phyloP scores from a whole-genome alignment of 2,113 vertebrate species.

The Rhinoderma darwinii region DNA sequence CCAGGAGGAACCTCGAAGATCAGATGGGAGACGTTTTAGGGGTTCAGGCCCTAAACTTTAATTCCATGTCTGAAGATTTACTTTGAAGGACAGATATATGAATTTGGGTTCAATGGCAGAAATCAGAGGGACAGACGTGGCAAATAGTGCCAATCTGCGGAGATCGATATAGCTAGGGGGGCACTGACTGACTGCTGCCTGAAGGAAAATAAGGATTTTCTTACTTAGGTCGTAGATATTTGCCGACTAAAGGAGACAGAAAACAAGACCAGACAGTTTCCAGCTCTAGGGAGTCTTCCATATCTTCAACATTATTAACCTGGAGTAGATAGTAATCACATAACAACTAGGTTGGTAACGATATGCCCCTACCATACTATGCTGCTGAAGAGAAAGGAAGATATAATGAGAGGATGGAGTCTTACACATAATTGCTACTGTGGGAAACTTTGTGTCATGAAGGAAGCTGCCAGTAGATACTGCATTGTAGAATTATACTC shows the following conservation, averaged over 20 bases:
- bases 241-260: not conserved
- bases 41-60: too few relatives aligned
- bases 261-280: conserved; percentile 18
- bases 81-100: too few relatives aligned
- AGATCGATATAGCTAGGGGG: not conserved
- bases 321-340: not conserved
- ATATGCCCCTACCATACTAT: not conserved
- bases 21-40: too few relatives aligned
- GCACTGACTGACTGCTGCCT: not conserved
- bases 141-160: not conserved
- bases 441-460: too few relatives aligned
- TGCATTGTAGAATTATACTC: too few relatives aligned
- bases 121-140: not conserved
- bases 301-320: not conserved
- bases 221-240: not conserved
- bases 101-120: not conserved
- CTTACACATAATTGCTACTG: too few relatives aligned
- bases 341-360: not conserved
- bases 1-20: too few relatives aligned
- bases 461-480: too few relatives aligned
- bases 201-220: conserved; percentile 11
- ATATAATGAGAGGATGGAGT: too few relatives aligned
- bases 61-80: too few relatives aligned
- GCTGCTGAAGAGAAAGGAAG: too few relatives aligned
- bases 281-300: conserved; percentile 5